phyloP scores from a whole-genome alignment of 2,888 invertebrate genomes.

The Agonopterix subpropinquella region DNA sequence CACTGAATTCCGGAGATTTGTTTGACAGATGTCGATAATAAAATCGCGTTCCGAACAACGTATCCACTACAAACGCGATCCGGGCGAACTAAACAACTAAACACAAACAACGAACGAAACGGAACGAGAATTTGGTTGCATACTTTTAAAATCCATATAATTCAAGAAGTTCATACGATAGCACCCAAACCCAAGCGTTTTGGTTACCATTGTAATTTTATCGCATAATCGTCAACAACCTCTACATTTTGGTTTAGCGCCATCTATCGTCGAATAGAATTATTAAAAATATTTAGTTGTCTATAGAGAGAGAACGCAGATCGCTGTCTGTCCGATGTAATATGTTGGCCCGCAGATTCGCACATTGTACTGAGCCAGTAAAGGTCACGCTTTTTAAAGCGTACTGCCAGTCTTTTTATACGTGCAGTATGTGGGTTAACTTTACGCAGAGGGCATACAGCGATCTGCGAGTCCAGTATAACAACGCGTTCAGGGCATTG shows the following conservation, averaged over 20 bases:
- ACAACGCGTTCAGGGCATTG: too few species aligned
- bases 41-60: conserved; percentile 45
- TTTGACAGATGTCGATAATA: conserved; percentile 61
- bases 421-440: too few species aligned
- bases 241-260: background rate
- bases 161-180: background rate
- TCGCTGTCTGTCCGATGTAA: too few species aligned
- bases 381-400: too few species aligned
- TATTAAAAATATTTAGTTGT: background rate
- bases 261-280: conserved; percentile 21
- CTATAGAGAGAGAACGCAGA: too few species aligned
- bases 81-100: conserved; percentile 54
- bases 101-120: conserved; percentile 19
- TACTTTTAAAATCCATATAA: conserved; percentile 4
- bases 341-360: too few species aligned
- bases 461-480: too few species aligned
- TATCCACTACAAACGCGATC: conserved; percentile 48
- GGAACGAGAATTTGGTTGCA: conserved; percentile 30
- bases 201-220: background rate
- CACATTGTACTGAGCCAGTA: too few species aligned
- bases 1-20: conserved; percentile 38
- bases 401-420: too few species aligned
- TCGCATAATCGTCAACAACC: too few species aligned
- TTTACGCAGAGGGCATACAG: too few species aligned
- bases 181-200: background rate